A percentile compares a stretch with the other conserved stretches of the same genome.
These are phyloP conservation scores for Tiaroga cobitis DNA, from an alignment of 2,797 vertebrate species.

Conservation along the genomic window DNA sequence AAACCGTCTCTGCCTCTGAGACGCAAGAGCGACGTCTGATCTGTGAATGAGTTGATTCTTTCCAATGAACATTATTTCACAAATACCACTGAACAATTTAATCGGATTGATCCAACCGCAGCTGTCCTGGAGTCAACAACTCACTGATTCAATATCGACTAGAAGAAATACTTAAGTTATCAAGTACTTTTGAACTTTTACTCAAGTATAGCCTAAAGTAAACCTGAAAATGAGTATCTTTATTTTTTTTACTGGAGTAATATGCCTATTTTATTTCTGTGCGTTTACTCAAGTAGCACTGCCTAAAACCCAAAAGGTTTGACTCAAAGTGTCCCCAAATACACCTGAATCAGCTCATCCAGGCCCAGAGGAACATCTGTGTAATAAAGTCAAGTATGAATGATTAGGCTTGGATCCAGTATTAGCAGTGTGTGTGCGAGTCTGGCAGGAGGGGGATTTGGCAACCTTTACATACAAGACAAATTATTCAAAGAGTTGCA, in stretches of 20 bases:
- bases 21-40: too few species aligned
- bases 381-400: conserved; percentile 53
- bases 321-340: conserved; percentile 5
- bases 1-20: background rate
- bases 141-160: too few species aligned
- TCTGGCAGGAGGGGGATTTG: conserved; percentile 47
- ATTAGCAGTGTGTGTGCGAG: conserved; percentile 26
- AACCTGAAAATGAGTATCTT: background rate
- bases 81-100: background rate
- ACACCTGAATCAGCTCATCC: conserved; percentile 47
- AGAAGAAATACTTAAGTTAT: too few species aligned
- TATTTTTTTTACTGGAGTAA: background rate
- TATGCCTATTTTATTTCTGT: background rate
- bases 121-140: background rate
- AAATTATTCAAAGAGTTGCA: conserved; percentile 19
- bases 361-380: conserved; percentile 52
- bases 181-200: too few species aligned
- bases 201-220: too few species aligned
- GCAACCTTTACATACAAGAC: conserved; percentile 29
- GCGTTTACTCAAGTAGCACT: background rate
- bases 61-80: background rate
- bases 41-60: too few species aligned
- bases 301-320: background rate
- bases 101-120: background rate
- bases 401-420: conserved; percentile 28